These are phyloP conservation scores for Palaemon carinicauda DNA, from an alignment of 1,140 invertebrate genomes.

Conservation along the genomic window DNA sequence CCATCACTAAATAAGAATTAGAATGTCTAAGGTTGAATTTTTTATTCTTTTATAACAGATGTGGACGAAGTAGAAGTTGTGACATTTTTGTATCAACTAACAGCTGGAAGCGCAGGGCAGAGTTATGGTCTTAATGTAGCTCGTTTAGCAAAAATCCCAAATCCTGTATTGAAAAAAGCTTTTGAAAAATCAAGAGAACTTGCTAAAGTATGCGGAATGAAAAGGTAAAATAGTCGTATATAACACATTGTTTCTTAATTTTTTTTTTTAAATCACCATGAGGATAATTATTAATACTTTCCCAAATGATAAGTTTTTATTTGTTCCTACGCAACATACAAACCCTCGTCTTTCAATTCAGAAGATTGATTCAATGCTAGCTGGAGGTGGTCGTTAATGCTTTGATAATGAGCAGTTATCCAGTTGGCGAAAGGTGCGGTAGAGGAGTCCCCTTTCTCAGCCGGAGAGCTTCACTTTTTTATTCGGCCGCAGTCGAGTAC, in stretches of 20 bases:
- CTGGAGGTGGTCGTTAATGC: too few relatives aligned
- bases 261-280: background rate
- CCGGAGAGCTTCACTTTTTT: too few relatives aligned
- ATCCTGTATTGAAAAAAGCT: conserved; percentile 17
- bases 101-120: conserved; percentile 36
- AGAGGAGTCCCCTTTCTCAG: too few relatives aligned
- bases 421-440: too few relatives aligned
- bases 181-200: conserved; percentile 32
- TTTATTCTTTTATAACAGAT: conserved; percentile 2
- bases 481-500: too few relatives aligned
- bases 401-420: too few relatives aligned
- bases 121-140: conserved; percentile 47
- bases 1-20: background rate
- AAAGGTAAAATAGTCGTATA: conserved; percentile 11
- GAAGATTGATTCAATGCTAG: too few relatives aligned
- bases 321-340: too few relatives aligned
- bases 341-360: too few relatives aligned
- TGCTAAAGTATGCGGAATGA: conserved; percentile 30
- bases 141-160: conserved; percentile 31
- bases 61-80: conserved; percentile 24
- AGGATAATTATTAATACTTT: too few relatives aligned
- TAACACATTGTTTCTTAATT: background rate
- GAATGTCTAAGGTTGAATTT: background rate
- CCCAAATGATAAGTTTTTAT: too few relatives aligned
- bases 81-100: conserved; percentile 44